Conservation (phyloP, 2,113 vertebrate genomes). For the Pterocles gutturalis region DNA sequence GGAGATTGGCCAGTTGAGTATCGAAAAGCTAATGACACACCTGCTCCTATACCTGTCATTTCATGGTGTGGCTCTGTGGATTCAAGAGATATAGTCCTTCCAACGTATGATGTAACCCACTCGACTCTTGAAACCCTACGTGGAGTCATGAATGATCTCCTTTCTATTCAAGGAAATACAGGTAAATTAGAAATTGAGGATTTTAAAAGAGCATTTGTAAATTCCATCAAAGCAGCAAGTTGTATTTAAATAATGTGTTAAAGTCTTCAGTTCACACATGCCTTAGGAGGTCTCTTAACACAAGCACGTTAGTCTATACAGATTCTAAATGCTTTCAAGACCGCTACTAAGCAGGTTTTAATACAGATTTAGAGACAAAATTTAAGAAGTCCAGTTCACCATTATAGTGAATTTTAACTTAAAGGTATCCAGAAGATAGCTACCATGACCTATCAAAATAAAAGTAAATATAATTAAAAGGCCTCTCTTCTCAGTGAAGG, state of each 20-base stretch:
- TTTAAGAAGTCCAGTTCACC: not conserved
- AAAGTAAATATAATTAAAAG: not conserved
- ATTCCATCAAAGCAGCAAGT: not conserved
- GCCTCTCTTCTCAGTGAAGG: not conserved
- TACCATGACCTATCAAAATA: not conserved
- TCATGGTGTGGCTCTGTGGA: slow-evolving; percentile 94
- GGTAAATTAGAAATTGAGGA: slow-evolving; percentile 72
- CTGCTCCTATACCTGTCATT: slow-evolving; percentile 86
- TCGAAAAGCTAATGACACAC: slow-evolving; percentile 76
- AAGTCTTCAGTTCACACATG: not conserved
- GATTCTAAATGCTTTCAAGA: not conserved
- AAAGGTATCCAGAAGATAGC: not conserved
- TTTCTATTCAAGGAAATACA: slow-evolving; percentile 93
- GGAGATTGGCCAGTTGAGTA: slow-evolving; percentile 93
- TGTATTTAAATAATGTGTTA: not conserved
- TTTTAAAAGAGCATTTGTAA: not conserved
- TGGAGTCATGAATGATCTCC: slow-evolving; percentile 91
- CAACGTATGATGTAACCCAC: slow-evolving; percentile 92
- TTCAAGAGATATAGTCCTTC: slow-evolving; percentile 89
- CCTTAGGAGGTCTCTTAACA: not conserved
- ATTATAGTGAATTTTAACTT: not conserved
- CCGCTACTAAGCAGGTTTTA: not conserved
- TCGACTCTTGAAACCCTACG: slow-evolving; percentile 91
- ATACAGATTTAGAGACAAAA: not conserved
- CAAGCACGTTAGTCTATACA: not conserved